Conservation (phyloP, 1,140 invertebrate genomes). For the Neoseiulus cucumeris region DNA sequence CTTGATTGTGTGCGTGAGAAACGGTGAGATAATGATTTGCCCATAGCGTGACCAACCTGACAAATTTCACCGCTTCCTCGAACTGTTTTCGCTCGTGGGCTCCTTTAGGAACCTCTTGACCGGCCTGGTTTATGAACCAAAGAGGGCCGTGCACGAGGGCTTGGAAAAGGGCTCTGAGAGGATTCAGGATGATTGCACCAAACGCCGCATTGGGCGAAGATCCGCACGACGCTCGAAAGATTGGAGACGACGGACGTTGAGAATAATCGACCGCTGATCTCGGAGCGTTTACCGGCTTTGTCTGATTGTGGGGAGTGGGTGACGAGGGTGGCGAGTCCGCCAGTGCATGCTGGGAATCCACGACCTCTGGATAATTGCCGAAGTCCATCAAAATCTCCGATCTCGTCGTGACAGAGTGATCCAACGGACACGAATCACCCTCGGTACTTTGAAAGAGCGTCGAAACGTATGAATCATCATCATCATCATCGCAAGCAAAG, state of each 20-base stretch:
- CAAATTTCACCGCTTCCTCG: slow-evolving; percentile 2
- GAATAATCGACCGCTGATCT: too few species aligned
- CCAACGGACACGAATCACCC: not conserved
- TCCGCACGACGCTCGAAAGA: not conserved
- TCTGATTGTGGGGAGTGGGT: not conserved
- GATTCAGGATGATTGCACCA: slow-evolving; percentile 1
- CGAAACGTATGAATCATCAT: too few species aligned
- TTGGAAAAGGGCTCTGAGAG: not conserved
- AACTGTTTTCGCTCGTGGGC: not conserved
- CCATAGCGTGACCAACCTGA: not conserved
- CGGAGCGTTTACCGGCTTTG: not conserved
- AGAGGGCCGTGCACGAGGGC: slow-evolving; percentile 1
- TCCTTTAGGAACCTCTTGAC: not conserved
- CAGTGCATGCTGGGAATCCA: not conserved
- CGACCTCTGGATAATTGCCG: not conserved
- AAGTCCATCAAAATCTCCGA: not conserved
- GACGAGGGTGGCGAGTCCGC: not conserved
- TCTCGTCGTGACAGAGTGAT: slow-evolving; percentile 1
- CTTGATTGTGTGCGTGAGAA: too few species aligned
- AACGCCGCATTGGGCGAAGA: not conserved
- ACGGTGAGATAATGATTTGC: too few species aligned
- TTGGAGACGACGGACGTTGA: not conserved
- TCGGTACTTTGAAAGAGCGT: not conserved
- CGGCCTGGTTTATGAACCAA: slow-evolving; percentile 6
- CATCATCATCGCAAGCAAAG: too few species aligned